Evolutionary conservation across 92 coral and sea anemone genomes (phyloP), one percentile per base, ranked within the genome.

Genomic region (Palythoa grandiflora): DNA sequence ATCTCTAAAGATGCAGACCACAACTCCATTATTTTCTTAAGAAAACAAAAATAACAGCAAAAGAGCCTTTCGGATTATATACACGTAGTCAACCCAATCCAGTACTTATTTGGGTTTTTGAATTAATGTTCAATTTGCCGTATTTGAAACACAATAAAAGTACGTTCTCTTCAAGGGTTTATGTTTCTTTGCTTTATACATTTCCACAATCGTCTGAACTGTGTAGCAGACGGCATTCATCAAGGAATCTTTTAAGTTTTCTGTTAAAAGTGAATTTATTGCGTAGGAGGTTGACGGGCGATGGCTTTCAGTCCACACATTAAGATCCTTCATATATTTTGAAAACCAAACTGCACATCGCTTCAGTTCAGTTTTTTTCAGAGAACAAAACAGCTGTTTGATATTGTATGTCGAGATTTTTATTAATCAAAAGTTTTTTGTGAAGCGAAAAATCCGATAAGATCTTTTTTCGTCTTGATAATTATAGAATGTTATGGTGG

Each of bases 221-320:
- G 19, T 35, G 3, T 36, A 79, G 44, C 53, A 79, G 73, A 79
- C 75, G 47, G 74, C 48, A 78, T 54, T 54, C 8, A 3, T 7
- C 68, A 7, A 61, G 20, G 17, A 61, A 61, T 61, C 19, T 16
- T 17, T 16, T 16, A 15, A 60, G 5, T 1, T 76, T 54, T 17
- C 83, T 12, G 9, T 4, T 16, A 55, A 55, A 37, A 38, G 16
- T 61, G n/a, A 48, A 68, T 47, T 81, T 28, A 50, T 16, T 47
- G 86, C 86, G 86, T 81, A 68, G 86, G 86, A 71, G 86, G 19
- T 21, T 0, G 12, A 65, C 7, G 79, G 54, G 55, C 72, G 44
- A 68, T 44, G 86, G 13, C 60, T 65, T 65, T 13, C 19, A 38
- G 12, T 66, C 74, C 35, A 15, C 52, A 9, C 21, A 11, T 12